Percentiles rank a stretch among this genome's conserved stretches.
Evolutionary conservation across 1,140 invertebrate species (phyloP).

Genomic region (Diorhabda elongata): DNA sequence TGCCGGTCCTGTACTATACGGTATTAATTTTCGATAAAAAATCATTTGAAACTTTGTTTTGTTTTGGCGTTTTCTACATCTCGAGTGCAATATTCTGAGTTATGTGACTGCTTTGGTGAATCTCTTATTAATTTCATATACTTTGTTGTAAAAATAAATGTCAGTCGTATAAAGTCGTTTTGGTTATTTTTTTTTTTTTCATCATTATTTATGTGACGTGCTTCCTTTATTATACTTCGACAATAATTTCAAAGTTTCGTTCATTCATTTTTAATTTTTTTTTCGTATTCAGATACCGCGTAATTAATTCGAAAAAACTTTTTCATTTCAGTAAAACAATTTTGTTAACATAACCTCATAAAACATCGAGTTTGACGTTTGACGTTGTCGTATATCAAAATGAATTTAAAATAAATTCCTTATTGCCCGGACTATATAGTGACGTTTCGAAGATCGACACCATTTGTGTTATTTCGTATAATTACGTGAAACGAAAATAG

Average conservation of each 20-base stretch:
- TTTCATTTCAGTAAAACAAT: no score
- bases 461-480: slow-evolving; percentile 4
- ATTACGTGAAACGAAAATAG: slow-evolving; percentile 22
- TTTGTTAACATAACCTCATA: no score
- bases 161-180: background rate
- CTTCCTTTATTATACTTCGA: background rate
- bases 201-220: background rate
- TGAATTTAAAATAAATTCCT: no score
- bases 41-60: background rate
- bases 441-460: no score
- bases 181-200: background rate
- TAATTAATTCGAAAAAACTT: no score
- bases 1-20: background rate
- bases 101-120: background rate
- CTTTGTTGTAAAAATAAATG: background rate
- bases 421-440: no score
- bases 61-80: background rate
- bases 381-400: no score
- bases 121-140: background rate
- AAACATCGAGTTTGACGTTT: no score
- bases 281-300: no score
- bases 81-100: slow-evolving; percentile 1
- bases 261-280: background rate
- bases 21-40: slow-evolving; percentile 3
- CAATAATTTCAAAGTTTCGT: background rate